phyloP scores from a whole-genome alignment of 2,888 invertebrate genomes.

The Zygogramma bicolorata region DNA sequence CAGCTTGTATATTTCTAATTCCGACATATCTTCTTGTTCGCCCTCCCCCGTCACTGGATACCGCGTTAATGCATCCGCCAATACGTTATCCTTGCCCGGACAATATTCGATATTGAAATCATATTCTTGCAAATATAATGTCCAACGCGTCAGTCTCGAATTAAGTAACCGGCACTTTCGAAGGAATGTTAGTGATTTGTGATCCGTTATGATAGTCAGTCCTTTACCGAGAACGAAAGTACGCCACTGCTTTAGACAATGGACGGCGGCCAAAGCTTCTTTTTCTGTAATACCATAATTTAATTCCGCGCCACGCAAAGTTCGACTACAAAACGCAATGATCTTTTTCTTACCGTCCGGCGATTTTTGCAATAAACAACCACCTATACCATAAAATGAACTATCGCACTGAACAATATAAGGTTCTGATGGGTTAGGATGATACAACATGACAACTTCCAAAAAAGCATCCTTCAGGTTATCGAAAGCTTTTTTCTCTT shows the following conservation, averaged over 20 bases:
- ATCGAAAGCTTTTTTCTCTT: slow-evolving; percentile 19
- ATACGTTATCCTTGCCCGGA: slow-evolving; percentile 9
- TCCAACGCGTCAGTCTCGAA: slow-evolving; percentile 32
- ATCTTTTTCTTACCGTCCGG: slow-evolving; percentile 2
- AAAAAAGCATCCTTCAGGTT: slow-evolving; percentile 20
- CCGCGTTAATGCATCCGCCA: slow-evolving; percentile 25
- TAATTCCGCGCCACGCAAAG: slow-evolving; percentile 19
- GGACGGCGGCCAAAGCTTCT: slow-evolving; percentile 24
- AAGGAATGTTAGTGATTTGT: slow-evolving; percentile 33
- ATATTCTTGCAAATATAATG: slow-evolving; percentile 27
- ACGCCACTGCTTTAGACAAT: slow-evolving; percentile 29
- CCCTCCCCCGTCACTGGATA: too few species aligned
- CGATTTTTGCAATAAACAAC: slow-evolving; percentile 19
- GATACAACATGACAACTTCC: not conserved
- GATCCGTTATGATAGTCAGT: slow-evolving; percentile 30
- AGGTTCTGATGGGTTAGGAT: slow-evolving; percentile 15
- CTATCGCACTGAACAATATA: slow-evolving; percentile 13
- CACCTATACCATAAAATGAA: slow-evolving; percentile 1
- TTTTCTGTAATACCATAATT: slow-evolving; percentile 30
- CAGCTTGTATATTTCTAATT: not conserved
- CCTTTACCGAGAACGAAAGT: slow-evolving; percentile 23
- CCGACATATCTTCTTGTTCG: too few species aligned
- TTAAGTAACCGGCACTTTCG: slow-evolving; percentile 20
- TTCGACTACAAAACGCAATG: slow-evolving; percentile 32
- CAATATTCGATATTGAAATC: slow-evolving; percentile 28